phyloP scores from a whole-genome alignment of 2,113 vertebrate genomes.

The Tyto alba region DNA sequence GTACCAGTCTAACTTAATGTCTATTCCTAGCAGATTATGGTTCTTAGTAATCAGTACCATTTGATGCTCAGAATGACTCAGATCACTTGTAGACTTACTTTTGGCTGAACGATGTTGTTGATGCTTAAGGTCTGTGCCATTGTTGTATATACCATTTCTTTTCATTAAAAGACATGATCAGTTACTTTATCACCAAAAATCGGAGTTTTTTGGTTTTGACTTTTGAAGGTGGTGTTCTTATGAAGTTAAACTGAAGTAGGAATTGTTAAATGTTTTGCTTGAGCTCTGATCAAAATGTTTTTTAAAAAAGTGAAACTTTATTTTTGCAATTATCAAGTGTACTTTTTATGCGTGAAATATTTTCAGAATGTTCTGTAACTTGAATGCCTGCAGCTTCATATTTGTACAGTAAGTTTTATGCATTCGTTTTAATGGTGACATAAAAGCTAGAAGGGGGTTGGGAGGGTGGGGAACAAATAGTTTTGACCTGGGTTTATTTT shows the following conservation, averaged over 20 bases:
- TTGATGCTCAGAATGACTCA: constrained; percentile 27
- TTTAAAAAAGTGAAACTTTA: constrained; percentile 69
- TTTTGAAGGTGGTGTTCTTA: constrained; percentile 26
- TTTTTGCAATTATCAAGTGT: constrained; percentile 73
- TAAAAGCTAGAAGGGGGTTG: not conserved
- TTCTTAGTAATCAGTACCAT: constrained; percentile 9
- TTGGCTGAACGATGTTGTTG: constrained; percentile 33
- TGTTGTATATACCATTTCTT: constrained; percentile 41
- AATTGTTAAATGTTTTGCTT: constrained; percentile 60
- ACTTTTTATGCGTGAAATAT: constrained; percentile 71
- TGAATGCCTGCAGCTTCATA: constrained; percentile 52
- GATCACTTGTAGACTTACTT: constrained; percentile 39
- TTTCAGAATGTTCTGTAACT: constrained; percentile 59
- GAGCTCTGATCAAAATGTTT: constrained; percentile 69
- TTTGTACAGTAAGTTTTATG: constrained; percentile 43
- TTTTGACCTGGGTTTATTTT: not conserved
- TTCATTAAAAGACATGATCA: not conserved
- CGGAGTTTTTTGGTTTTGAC: not conserved
- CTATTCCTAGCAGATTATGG: constrained; percentile 20
- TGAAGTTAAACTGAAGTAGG: constrained; percentile 12
- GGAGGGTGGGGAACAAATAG: not conserved
- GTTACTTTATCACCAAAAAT: constrained; percentile 5
- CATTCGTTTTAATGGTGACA: not conserved
- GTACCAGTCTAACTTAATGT: constrained; percentile 9
- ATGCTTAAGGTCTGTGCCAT: constrained; percentile 29